Conservation (phyloP, 2,113 vertebrate species). For the Ifrita kowaldi region DNA sequence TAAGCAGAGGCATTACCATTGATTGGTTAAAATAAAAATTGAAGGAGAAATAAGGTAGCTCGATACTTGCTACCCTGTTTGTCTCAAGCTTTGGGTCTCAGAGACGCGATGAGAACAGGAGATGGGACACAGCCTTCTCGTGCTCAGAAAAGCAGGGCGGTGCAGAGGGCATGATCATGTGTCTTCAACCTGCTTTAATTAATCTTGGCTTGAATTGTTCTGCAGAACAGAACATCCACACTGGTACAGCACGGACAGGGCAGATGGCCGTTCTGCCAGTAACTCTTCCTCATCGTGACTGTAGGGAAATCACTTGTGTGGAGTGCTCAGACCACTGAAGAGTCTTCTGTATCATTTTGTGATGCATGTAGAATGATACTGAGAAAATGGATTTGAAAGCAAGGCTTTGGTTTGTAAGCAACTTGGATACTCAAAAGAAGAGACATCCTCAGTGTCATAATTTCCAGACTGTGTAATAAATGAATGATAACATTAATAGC, state of each 20-base stretch:
- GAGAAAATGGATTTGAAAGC: not conserved
- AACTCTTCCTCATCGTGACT: not conserved
- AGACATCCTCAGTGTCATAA: not conserved
- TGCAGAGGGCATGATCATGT: not conserved
- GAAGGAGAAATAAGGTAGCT: not conserved
- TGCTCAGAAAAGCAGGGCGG: not conserved
- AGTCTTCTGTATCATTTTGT: not conserved
- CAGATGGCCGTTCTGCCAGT: not conserved
- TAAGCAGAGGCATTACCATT: not conserved
- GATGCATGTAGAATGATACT: not conserved
- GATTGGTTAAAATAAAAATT: not conserved
- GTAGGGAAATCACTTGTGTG: not conserved
- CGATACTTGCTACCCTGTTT: not conserved
- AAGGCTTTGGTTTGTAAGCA: not conserved
- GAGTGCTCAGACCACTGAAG: not conserved
- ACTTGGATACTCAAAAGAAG: not conserved
- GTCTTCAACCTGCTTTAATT: not conserved
- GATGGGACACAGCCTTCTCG: fast-evolving
- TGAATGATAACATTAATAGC: not conserved
- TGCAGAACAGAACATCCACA: not conserved
- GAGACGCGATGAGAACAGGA: not conserved
- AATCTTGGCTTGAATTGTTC: not conserved
- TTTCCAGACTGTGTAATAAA: not conserved
- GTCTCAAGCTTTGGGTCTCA: not conserved
- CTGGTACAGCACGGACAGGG: not conserved